Percentiles rank a stretch among this genome's conserved stretches.
These are phyloP conservation scores for Artibeus jamaicensis DNA, from an alignment of 2,797 vertebrate species.

Conservation along the genomic window DNA sequence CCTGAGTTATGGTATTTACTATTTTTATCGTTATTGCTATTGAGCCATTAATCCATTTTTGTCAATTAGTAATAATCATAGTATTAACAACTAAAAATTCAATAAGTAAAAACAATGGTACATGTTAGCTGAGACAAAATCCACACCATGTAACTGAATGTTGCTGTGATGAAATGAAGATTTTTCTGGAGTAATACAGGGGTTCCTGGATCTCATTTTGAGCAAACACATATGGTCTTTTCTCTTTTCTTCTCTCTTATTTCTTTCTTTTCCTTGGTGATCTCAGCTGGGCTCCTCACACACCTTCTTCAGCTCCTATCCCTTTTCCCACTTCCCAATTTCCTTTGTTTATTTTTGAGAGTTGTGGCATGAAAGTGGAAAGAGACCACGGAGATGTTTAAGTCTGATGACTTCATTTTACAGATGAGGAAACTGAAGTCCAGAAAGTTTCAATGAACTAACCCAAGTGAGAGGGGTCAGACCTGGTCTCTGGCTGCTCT, in stretches of 20 bases:
- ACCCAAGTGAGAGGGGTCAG: not conserved
- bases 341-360: not conserved
- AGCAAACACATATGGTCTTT: not conserved
- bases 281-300: not conserved
- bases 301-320: not conserved
- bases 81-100: not conserved
- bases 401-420: not conserved
- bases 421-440: not conserved
- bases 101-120: conserved; percentile 13
- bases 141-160: not conserved
- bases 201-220: not conserved
- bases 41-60: conserved; percentile 15
- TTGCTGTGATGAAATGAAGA: not conserved
- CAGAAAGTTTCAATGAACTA: not conserved
- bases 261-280: not conserved
- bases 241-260: not conserved
- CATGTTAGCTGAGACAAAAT: not conserved
- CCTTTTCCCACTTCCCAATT: not conserved
- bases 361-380: not conserved
- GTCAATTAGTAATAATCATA: not conserved
- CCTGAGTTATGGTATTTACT: not conserved
- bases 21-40: conserved; percentile 22
- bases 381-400: not conserved
- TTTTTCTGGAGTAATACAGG: not conserved
- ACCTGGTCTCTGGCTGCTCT: not conserved